Evolutionary conservation across 2,113 vertebrate genomes (phyloP).

Genomic region (Coptodon rendalli): DNA sequence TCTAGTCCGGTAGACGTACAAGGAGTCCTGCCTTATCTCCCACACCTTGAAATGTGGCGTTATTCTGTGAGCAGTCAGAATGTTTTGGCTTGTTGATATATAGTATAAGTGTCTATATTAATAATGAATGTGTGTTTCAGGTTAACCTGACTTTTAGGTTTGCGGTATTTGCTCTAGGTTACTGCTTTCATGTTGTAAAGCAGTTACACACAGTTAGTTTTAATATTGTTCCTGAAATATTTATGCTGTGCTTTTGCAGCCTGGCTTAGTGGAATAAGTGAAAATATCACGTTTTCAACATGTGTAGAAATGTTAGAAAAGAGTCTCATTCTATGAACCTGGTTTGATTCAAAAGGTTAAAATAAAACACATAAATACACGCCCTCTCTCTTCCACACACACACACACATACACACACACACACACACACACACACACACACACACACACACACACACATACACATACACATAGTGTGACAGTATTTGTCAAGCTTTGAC

Average conservation of each 20-base stretch:
- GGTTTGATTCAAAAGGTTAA: not conserved
- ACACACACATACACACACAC: not conserved
- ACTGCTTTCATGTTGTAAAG: not conserved
- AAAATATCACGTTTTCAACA: not conserved
- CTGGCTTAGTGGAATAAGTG: not conserved
- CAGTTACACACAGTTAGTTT: not conserved
- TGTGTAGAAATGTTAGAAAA: not conserved
- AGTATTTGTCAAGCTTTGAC: slow-evolving; percentile 35
- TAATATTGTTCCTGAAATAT: not conserved
- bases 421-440: not conserved
- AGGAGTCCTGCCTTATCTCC: not conserved
- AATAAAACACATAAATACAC: not conserved
- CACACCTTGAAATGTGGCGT: not conserved
- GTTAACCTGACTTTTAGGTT: not conserved
- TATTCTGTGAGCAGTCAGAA: not conserved
- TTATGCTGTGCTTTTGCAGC: not conserved
- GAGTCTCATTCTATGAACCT: not conserved
- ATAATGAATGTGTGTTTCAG: not conserved
- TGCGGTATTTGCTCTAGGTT: not conserved
- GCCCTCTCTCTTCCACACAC: not conserved
- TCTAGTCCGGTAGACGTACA: not conserved
- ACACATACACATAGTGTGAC: not conserved
- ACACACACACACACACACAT: not conserved
- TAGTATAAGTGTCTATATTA: not conserved
- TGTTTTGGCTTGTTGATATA: not conserved